Percentiles rank a stretch among this genome's conserved stretches.
phyloP scores from a whole-genome alignment of 2,113 vertebrate genomes.

The Sigmodon hispidus region DNA sequence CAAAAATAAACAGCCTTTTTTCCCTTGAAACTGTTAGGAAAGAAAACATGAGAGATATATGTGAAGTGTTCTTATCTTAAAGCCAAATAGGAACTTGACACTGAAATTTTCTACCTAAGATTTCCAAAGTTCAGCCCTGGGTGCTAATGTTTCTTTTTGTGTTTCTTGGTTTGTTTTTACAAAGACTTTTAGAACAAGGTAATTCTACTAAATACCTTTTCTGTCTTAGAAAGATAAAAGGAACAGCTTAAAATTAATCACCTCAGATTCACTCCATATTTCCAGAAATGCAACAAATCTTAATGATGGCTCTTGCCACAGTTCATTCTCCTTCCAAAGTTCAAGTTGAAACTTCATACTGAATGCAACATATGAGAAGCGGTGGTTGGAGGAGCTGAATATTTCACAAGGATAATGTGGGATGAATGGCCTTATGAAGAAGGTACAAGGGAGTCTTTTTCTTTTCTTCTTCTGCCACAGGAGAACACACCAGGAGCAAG shows the following conservation, averaged over 20 bases:
- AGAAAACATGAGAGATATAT: neutral
- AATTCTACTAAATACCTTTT: neutral
- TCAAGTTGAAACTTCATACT: neutral
- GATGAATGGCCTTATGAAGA: neutral
- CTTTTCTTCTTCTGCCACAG: neutral
- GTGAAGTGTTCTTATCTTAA: neutral
- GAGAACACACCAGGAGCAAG: neutral
- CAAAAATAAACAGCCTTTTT: neutral
- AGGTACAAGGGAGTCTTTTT: neutral
- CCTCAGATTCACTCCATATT: neutral
- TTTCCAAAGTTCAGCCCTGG: neutral
- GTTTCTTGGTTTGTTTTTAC: slow-evolving; percentile 5
- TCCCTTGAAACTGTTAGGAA: neutral
- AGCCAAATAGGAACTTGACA: neutral
- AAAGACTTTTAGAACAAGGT: slow-evolving; percentile 17
- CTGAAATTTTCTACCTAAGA: neutral
- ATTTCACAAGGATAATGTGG: neutral
- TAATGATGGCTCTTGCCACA: neutral
- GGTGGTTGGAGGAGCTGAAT: too few species aligned
- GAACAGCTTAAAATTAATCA: neutral
- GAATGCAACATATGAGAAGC: neutral
- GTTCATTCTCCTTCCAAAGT: neutral
- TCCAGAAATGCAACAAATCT: neutral
- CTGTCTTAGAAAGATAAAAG: neutral
- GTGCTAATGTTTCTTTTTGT: neutral